These are phyloP conservation scores for Tetranychus truncatus DNA, from an alignment of 2,888 invertebrate genomes.

Conservation along the genomic window DNA sequence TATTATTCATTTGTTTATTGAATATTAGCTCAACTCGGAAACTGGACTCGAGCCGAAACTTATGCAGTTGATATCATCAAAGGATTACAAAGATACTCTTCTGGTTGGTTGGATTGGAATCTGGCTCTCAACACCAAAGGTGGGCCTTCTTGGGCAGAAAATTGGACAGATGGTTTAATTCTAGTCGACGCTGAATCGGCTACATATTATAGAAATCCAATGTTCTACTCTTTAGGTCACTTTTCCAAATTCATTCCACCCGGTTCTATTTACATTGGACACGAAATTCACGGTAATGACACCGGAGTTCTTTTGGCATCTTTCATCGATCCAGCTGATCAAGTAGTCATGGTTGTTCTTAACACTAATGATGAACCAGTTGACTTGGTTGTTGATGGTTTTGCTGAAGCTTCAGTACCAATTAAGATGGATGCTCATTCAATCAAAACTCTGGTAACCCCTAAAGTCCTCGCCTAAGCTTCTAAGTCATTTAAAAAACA, in stretches of 20 bases:
- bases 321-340: background rate
- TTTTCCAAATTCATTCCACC: slow-evolving; percentile 34
- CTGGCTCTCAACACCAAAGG: slow-evolving; percentile 37
- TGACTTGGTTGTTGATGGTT: background rate
- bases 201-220: slow-evolving; percentile 41
- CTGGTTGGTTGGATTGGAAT: slow-evolving; percentile 43
- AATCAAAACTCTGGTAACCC: background rate
- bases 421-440: background rate
- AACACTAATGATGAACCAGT: background rate
- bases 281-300: background rate
- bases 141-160: slow-evolving; percentile 40
- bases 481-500: slow-evolving; percentile 32
- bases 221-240: slow-evolving; percentile 41
- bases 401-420: background rate
- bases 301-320: background rate
- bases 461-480: background rate
- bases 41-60: slow-evolving; percentile 50
- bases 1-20: background rate
- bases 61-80: slow-evolving; percentile 38
- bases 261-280: slow-evolving; percentile 23
- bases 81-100: slow-evolving; percentile 38
- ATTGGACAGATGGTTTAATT: slow-evolving; percentile 39
- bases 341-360: background rate
- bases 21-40: slow-evolving; percentile 34
- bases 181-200: slow-evolving; percentile 35